phyloP scores from a whole-genome alignment of 1,140 invertebrate species.

The Drosophila triauraria region DNA sequence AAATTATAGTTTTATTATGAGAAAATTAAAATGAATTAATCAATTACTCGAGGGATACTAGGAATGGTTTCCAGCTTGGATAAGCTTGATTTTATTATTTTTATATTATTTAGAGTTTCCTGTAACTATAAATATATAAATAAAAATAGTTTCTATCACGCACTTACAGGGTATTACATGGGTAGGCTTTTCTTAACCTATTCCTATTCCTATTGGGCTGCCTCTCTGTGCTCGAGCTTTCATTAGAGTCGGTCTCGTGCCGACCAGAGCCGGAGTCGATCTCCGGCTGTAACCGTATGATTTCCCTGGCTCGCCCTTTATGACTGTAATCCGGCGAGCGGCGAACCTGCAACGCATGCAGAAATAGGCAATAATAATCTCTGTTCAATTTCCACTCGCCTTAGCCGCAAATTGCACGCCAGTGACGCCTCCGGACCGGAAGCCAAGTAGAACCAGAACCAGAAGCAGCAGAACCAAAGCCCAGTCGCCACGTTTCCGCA shows the following conservation, averaged over 20 bases:
- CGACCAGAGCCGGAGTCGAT: background rate
- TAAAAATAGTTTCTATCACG: background rate
- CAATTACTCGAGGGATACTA: background rate
- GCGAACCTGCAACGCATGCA: conserved; percentile 70
- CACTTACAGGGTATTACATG: conserved; percentile 7
- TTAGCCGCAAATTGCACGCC: conserved; percentile 74
- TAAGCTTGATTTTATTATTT: too few species aligned
- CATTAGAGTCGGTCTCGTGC: conserved; percentile 42
- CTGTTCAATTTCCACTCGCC: conserved; percentile 69
- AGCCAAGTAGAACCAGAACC: conserved; percentile 34
- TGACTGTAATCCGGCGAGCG: conserved; percentile 58
- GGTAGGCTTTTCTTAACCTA: background rate
- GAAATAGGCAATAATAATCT: conserved; percentile 80
- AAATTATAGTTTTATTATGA: background rate
- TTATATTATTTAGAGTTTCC: background rate
- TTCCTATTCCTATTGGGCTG: conserved; percentile 32
- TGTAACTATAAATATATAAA: too few species aligned
- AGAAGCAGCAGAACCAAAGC: background rate
- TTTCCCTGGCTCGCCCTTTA: conserved; percentile 60
- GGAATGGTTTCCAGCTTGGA: background rate
- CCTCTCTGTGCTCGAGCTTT: conserved; percentile 43
- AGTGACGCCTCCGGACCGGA: conserved; percentile 46
- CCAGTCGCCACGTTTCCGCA: conserved; percentile 56
- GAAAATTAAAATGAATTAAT: background rate
- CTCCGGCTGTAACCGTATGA: conserved; percentile 26